Conservation (phyloP, 1,140 invertebrate species). For the Brachionus plicatilis region DNA sequence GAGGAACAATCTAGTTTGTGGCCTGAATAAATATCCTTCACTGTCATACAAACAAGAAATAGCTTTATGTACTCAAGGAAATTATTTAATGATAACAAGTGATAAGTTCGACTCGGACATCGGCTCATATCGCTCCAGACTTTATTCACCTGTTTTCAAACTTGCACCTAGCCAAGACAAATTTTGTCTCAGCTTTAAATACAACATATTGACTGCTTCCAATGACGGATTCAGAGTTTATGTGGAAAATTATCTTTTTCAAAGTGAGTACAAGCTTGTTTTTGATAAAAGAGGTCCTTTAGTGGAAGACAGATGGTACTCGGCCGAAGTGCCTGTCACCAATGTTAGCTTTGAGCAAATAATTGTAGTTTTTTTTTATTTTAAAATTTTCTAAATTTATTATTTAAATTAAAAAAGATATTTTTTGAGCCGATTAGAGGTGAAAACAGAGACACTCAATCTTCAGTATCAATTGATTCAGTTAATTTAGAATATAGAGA, state of each 20-base stretch:
- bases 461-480: slow-evolving; percentile 14
- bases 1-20: background rate
- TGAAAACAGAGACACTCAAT: background rate
- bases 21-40: background rate
- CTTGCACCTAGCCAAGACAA: background rate
- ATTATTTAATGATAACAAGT: slow-evolving; percentile 11
- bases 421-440: slow-evolving; percentile 16
- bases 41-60: background rate
- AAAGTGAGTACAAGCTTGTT: background rate
- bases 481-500: background rate
- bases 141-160: slow-evolving; percentile 18
- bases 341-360: slow-evolving; percentile 3
- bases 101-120: slow-evolving; percentile 14
- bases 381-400: background rate
- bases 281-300: slow-evolving; percentile 14
- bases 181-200: slow-evolving; percentile 26
- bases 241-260: slow-evolving; percentile 12
- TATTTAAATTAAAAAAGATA: background rate
- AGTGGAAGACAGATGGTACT: background rate
- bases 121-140: background rate
- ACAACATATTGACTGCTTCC: background rate
- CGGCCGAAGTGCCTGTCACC: background rate
- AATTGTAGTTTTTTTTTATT: background rate
- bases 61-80: background rate
- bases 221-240: slow-evolving; percentile 5